Conservation (phyloP, 2,888 invertebrate species). For the Agriotes lineatus region DNA sequence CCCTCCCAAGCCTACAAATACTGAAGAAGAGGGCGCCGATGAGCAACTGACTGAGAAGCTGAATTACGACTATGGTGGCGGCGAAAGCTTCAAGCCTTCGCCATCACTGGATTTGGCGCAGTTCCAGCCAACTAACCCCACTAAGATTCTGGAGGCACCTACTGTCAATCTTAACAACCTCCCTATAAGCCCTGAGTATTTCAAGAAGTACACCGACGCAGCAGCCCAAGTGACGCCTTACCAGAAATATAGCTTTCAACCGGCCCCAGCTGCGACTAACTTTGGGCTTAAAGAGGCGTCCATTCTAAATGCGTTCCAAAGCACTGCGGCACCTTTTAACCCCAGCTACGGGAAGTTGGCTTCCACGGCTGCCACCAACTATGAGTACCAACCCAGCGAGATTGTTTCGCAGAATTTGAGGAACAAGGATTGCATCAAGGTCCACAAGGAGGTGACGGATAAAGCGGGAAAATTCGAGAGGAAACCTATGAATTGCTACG, state of each 20-base stretch:
- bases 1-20: background rate
- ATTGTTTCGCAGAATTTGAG: conserved; percentile 16
- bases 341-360: conserved; percentile 67
- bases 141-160: conserved; percentile 5
- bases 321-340: conserved; percentile 52
- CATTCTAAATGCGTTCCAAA: conserved; percentile 52
- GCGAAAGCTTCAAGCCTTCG: background rate
- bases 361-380: conserved; percentile 54
- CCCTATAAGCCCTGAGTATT: conserved; percentile 3
- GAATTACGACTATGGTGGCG: background rate
- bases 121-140: conserved; percentile 19
- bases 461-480: conserved; percentile 52
- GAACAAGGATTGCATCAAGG: conserved; percentile 72
- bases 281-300: conserved; percentile 42
- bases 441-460: conserved; percentile 68
- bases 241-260: conserved; percentile 59
- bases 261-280: conserved; percentile 50
- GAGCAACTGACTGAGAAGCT: conserved; percentile 13
- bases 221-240: conserved; percentile 23
- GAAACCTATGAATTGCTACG: conserved; percentile 68
- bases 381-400: conserved; percentile 50
- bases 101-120: conserved; percentile 18
- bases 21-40: conserved; percentile 2
- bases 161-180: background rate
- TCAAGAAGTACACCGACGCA: conserved; percentile 16